These are phyloP conservation scores for Calameuta pallipes DNA, from an alignment of 2,888 invertebrate genomes.

Conservation along the genomic window DNA sequence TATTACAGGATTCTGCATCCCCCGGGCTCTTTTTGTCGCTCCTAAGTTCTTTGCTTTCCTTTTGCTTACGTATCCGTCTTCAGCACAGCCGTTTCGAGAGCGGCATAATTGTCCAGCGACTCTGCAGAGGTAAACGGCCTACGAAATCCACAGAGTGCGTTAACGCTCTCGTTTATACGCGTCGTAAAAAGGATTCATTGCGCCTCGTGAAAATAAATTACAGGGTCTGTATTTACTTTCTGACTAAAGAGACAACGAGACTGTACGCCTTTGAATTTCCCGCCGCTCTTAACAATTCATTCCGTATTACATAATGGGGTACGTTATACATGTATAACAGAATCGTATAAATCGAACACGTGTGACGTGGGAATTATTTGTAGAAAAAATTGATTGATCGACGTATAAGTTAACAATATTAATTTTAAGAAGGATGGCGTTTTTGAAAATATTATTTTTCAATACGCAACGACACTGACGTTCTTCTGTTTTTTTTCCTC, in stretches of 20 bases:
- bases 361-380: not conserved
- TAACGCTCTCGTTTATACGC: not conserved
- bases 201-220: not conserved
- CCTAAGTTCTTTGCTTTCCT: not conserved
- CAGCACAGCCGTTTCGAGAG: not conserved
- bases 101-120: not conserved
- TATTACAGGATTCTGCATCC: not conserved
- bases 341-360: not conserved
- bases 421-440: not conserved
- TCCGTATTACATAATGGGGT: not conserved
- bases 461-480: not conserved
- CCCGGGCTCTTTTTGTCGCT: not conserved
- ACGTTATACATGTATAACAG: not conserved
- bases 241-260: not conserved
- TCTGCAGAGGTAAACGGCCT: not conserved
- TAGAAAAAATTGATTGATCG: not conserved
- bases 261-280: not conserved
- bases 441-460: not conserved
- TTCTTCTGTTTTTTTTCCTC: not conserved
- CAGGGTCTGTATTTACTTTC: not conserved
- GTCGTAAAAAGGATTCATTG: not conserved
- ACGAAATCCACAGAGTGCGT: not conserved
- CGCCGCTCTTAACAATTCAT: not conserved
- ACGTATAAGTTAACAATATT: not conserved
- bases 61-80: not conserved